These are phyloP conservation scores for Ophion slaviceki DNA, from an alignment of 2,888 invertebrate species.

Conservation along the genomic window DNA sequence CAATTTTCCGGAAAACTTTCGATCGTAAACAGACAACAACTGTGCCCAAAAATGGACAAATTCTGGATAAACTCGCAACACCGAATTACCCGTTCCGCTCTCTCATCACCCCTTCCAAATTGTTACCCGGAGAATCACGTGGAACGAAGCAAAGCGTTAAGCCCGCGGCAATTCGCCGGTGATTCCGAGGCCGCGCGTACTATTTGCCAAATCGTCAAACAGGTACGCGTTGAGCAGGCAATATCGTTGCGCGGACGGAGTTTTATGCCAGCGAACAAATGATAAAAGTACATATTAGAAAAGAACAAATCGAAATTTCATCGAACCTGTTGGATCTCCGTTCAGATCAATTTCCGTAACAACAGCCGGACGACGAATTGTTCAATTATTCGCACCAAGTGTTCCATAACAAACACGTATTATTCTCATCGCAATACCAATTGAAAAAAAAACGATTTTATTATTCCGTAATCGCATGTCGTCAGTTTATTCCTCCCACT, in stretches of 20 bases:
- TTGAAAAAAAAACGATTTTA: neutral
- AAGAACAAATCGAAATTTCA: neutral
- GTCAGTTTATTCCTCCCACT: neutral
- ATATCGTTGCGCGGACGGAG: neutral
- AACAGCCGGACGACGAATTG: no score
- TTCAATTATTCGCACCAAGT: no score
- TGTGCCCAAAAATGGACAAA: neutral
- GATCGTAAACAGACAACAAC: neutral
- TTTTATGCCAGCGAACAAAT: neutral
- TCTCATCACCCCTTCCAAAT: constrained; percentile 31
- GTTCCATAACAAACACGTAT: no score
- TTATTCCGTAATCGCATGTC: neutral
- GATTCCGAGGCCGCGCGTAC: constrained; percentile 22
- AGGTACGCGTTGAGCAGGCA: neutral
- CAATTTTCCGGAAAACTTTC: neutral
- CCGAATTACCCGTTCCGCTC: neutral
- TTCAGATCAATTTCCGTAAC: neutral
- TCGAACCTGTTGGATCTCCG: neutral
- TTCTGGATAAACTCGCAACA: constrained; percentile 13
- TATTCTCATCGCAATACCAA: neutral
- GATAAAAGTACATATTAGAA: neutral
- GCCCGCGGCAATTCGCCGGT: constrained; percentile 32
- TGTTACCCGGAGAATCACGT: constrained; percentile 58
- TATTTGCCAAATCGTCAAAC: constrained; percentile 30
- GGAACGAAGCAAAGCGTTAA: constrained; percentile 41